A percentile compares a stretch with the other conserved stretches of the same genome.
These are phyloP conservation scores for Ophraella communa DNA, from an alignment of 2,888 invertebrate species.

Conservation along the genomic window DNA sequence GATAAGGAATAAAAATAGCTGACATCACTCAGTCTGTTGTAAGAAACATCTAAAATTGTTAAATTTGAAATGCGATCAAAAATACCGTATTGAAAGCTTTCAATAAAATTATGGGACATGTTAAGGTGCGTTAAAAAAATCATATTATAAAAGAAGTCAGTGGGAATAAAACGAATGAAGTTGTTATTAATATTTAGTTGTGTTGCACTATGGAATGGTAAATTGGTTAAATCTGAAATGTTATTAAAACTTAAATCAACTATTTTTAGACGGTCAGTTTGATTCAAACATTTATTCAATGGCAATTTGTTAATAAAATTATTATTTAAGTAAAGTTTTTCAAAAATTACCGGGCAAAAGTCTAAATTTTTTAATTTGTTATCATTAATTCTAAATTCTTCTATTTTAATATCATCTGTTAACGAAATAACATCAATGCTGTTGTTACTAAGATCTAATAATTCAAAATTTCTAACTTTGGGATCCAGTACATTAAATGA, in stretches of 20 bases:
- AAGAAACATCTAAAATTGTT: constrained; percentile 18
- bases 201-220: neutral
- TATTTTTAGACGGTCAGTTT: neutral
- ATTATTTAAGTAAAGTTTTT: neutral
- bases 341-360: neutral
- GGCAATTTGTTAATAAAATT: neutral
- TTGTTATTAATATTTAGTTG: constrained; percentile 24
- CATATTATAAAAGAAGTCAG: constrained; percentile 17
- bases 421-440: neutral
- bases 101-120: constrained; percentile 21
- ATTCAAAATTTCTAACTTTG: neutral
- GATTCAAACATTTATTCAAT: neutral
- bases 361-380: neutral
- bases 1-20: constrained; percentile 8
- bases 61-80: constrained; percentile 18
- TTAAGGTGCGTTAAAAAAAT: constrained; percentile 14
- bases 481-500: neutral
- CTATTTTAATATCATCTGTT: neutral
- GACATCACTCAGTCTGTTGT: constrained; percentile 15
- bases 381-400: neutral
- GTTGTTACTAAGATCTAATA: neutral
- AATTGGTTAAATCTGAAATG: neutral
- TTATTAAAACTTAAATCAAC: neutral
- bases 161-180: neutral
- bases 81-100: constrained; percentile 19